phyloP scores from a whole-genome alignment of 2,113 vertebrate species.

The Neogobius melanostomus region DNA sequence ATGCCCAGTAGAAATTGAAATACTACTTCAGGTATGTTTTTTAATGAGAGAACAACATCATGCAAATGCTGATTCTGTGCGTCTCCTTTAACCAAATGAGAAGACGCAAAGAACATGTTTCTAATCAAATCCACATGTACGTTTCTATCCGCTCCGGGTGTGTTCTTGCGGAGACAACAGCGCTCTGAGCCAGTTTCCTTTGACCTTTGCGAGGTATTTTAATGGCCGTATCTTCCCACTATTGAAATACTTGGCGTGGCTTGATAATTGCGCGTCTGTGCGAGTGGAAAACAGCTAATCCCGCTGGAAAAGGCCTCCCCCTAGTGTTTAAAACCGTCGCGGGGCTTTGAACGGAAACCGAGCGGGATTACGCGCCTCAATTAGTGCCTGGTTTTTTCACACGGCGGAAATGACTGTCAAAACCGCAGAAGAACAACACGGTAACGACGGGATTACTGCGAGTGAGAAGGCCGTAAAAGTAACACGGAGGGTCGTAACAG shows the following conservation, averaged over 20 bases:
- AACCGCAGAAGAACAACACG: not conserved
- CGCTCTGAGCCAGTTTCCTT: slow-evolving; percentile 57
- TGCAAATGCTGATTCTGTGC: too few relatives aligned
- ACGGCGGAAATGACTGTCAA: not conserved
- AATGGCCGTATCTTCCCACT: slow-evolving; percentile 53
- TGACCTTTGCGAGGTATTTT: slow-evolving; percentile 71
- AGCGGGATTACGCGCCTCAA: slow-evolving; percentile 18
- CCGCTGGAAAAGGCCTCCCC: slow-evolving; percentile 70
- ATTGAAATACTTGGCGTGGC: slow-evolving; percentile 51
- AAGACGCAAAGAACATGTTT: too few relatives aligned
- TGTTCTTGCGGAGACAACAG: slow-evolving; percentile 48
- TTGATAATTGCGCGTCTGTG: slow-evolving; percentile 39
- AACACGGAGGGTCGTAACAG: not conserved
- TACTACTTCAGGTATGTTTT: too few relatives aligned
- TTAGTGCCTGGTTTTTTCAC: slow-evolving; percentile 38
- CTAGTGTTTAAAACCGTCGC: slow-evolving; percentile 64
- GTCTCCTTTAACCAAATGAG: too few relatives aligned
- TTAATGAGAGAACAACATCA: too few relatives aligned
- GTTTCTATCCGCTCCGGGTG: not conserved
- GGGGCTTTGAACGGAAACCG: slow-evolving; percentile 9
- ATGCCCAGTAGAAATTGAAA: too few relatives aligned
- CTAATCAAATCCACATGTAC: not conserved
- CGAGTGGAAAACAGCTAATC: slow-evolving; percentile 39
- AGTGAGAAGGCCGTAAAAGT: not conserved
- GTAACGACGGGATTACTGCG: not conserved